Conservation (phyloP, 2,797 vertebrate species). For the Sebastes iracundus region DNA sequence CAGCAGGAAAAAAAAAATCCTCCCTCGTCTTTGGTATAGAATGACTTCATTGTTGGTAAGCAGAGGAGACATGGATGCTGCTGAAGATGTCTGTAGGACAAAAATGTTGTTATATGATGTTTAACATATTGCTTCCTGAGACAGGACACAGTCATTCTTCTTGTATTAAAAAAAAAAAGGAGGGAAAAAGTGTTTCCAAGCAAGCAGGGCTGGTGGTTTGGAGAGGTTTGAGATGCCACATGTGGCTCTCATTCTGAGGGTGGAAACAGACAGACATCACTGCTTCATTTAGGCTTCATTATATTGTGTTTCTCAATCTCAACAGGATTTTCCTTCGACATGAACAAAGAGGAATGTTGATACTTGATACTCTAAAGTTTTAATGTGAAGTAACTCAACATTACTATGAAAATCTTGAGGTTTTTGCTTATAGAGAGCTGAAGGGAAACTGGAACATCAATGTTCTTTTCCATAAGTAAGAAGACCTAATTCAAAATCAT, state of each 20-base stretch:
- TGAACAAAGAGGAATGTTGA: slow-evolving; percentile 31
- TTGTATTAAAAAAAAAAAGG: slow-evolving; percentile 6
- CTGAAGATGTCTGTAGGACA: slow-evolving; percentile 44
- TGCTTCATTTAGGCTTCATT: slow-evolving; percentile 57
- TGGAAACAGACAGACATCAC: slow-evolving; percentile 59
- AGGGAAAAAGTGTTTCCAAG: slow-evolving; percentile 58
- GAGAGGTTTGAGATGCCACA: slow-evolving; percentile 62
- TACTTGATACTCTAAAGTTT: slow-evolving; percentile 8
- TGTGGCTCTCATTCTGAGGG: slow-evolving; percentile 73
- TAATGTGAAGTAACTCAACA: background rate
- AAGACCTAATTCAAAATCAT: background rate
- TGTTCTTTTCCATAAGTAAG: background rate
- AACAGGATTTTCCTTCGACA: slow-evolving; percentile 43
- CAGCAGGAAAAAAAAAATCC: slow-evolving; percentile 28
- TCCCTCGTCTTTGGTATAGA: slow-evolving; percentile 34
- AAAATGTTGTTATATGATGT: slow-evolving; percentile 40
- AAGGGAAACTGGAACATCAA: background rate
- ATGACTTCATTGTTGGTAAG: slow-evolving; percentile 69
- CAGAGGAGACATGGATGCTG: slow-evolving; percentile 36
- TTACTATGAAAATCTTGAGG: background rate
- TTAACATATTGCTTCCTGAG: slow-evolving; percentile 42
- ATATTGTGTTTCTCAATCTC: slow-evolving; percentile 39
- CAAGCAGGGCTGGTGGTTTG: slow-evolving; percentile 51
- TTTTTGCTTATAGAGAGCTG: background rate
- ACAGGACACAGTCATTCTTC: slow-evolving; percentile 32